Evolutionary conservation across 2,888 invertebrate genomes (phyloP), one percentile per base, ranked within the genome.

Genomic region (Drosophila colorata): DNA sequence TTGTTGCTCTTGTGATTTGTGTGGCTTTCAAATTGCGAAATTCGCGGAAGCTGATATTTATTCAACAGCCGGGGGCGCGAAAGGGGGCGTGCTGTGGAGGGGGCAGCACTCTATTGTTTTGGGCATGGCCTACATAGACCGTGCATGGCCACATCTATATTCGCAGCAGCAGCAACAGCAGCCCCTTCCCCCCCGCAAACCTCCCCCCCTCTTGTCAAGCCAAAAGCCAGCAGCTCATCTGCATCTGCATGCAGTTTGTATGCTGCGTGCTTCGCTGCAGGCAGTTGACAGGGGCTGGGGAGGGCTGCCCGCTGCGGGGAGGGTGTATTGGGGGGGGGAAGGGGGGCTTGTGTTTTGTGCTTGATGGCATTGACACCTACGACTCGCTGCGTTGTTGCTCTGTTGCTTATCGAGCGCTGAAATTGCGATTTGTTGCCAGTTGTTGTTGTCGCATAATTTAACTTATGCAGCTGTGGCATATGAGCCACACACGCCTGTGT

Each of bases 1-100:
- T 49, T 60, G 60, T 49, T 72, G 60, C 51, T 69, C 51, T 80
- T 84, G 81, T 80, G 87, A 85, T 86, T 84, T 84, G 84, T 84
- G 87, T 83, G 84, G 84, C 87, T 86, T 86, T 88, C 80, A 88
- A 84, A 88, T 88, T 83, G 88, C 80, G 52, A 82, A 83, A 85
- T 87, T 83, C 80, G 83, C 86, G 86, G 72, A 83, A 86, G 83
- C 83, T 82, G 88, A 85, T 88, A 83, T 82, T 87, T 85, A 81
- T 85, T 81, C 78, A 82, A 60, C 80, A 70, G 80, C 65, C 63
- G 14, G 25, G 35, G 18, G 31, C 14, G 25, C 13, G 5, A 8
- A 16, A 40, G 14, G 3, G 33, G 1, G 16, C 2, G n/a, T 2
- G 4, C 2, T 6, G n/a, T 6, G 4, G 6, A 2, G 9, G 8